Evolutionary conservation across 2,888 invertebrate genomes (phyloP).

Genomic region (Pseudolycoriella hygida): DNA sequence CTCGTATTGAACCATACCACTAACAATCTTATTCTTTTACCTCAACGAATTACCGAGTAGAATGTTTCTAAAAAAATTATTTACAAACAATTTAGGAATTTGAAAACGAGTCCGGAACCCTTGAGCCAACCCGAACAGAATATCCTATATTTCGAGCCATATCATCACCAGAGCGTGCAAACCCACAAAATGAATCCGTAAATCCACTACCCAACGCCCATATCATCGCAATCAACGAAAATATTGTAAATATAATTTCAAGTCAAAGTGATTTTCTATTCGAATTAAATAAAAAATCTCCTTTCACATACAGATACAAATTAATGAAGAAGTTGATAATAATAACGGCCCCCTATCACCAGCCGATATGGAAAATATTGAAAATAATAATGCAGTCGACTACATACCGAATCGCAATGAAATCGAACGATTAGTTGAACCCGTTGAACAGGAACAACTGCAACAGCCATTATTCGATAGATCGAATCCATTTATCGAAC

Average conservation of each 20-base stretch:
- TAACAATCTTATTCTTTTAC: too few species aligned
- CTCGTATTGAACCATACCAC: too few species aligned
- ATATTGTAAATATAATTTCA: constrained; percentile 3
- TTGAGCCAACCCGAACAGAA: constrained; percentile 10
- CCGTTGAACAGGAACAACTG: background rate
- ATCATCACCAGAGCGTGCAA: constrained; percentile 9
- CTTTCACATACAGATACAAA: background rate
- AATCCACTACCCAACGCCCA: background rate
- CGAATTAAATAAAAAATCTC: background rate
- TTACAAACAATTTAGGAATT: too few species aligned
- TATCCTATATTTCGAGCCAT: constrained; percentile 14
- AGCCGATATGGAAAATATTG: constrained; percentile 38
- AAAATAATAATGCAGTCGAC: constrained; percentile 35
- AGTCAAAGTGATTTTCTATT: too few species aligned
- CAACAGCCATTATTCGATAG: background rate
- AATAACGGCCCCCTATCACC: constrained; percentile 37
- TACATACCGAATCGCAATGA: constrained; percentile 25
- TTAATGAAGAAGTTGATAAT: constrained; percentile 24
- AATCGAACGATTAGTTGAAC: constrained; percentile 8
- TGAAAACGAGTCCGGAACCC: constrained; percentile 12
- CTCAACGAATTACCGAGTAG: too few species aligned
- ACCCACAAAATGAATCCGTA: background rate
- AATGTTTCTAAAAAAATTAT: too few species aligned
- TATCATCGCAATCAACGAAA: constrained; percentile 3
- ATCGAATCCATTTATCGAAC: background rate